These are phyloP conservation scores for Clarias batrachus DNA, from an alignment of 2,113 vertebrate genomes.

Conservation along the genomic window DNA sequence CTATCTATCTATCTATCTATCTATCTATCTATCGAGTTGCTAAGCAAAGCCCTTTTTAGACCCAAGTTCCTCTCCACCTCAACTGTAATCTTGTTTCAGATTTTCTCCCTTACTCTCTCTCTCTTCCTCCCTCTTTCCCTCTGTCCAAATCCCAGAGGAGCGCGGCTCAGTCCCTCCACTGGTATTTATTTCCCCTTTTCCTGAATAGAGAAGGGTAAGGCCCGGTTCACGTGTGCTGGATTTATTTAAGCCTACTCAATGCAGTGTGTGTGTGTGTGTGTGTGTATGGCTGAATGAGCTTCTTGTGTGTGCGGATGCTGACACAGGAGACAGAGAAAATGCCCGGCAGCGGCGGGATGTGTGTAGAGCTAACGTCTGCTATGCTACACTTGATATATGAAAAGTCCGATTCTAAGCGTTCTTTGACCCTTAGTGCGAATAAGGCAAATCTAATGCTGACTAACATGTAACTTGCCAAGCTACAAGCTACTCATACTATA, in stretches of 20 bases:
- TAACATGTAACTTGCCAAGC: neutral
- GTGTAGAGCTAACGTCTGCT: constrained; percentile 8
- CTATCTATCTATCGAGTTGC: neutral
- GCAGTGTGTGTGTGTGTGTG: neutral
- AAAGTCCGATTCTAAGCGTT: neutral
- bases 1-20: neutral
- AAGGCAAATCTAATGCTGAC: neutral
- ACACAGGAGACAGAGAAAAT: constrained; percentile 24
- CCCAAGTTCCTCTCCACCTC: constrained; percentile 7
- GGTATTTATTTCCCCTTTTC: constrained; percentile 50
- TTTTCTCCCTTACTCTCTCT: neutral
- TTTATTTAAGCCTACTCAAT: constrained; percentile 43
- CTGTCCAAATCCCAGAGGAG: constrained; percentile 31
- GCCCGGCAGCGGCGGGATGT: neutral
- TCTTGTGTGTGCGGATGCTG: constrained; percentile 43
- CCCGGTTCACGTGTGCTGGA: constrained; percentile 34
- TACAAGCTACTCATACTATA: neutral
- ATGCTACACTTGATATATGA: neutral
- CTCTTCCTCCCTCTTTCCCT: constrained; percentile 6
- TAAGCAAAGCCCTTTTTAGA: constrained; percentile 39
- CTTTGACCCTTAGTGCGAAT: neutral
- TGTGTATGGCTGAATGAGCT: constrained; percentile 35
- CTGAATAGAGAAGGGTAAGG: constrained; percentile 32
- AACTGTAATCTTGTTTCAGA: constrained; percentile 28
- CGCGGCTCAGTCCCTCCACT: constrained; percentile 15